Evolutionary conservation across 2,113 vertebrate genomes (phyloP).

Genomic region (Clarias magur): DNA sequence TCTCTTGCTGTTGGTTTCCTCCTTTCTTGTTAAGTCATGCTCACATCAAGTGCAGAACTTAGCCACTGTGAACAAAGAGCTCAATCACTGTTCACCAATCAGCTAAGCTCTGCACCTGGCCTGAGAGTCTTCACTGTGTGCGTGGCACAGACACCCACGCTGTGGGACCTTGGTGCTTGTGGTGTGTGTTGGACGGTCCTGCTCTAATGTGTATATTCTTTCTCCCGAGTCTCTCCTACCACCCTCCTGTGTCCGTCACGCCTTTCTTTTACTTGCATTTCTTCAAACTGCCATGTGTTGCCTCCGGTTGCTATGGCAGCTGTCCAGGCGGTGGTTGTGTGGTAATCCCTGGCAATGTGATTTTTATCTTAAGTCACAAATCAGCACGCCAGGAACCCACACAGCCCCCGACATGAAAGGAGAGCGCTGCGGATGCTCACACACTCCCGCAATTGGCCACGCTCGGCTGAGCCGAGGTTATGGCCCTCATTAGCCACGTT

Average conservation of each 20-base stretch:
- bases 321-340: slow-evolving; percentile 86
- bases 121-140: slow-evolving; percentile 75
- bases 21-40: slow-evolving; percentile 62
- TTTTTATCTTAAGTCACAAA: slow-evolving; percentile 99
- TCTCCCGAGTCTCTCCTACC: slow-evolving; percentile 45
- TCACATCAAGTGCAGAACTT: slow-evolving; percentile 99
- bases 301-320: slow-evolving; percentile 76
- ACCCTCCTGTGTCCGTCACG: slow-evolving; percentile 56
- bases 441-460: slow-evolving; percentile 59
- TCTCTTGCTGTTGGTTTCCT: slow-evolving; percentile 6
- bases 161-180: too few species aligned
- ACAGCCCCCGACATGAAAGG: slow-evolving; percentile 85
- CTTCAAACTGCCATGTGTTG: slow-evolving; percentile 48
- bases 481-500: slow-evolving; percentile 77
- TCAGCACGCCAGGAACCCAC: slow-evolving; percentile 99
- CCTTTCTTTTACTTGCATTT: slow-evolving; percentile 55
- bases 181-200: neutral
- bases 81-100: slow-evolving; percentile 99
- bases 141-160: slow-evolving; percentile 1
- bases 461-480: slow-evolving; percentile 71
- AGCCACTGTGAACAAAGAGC: slow-evolving; percentile 99
- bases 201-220: slow-evolving; percentile 49
- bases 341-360: slow-evolving; percentile 99
- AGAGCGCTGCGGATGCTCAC: slow-evolving; percentile 47
- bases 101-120: slow-evolving; percentile 99